Conservation (phyloP, 1,140 invertebrate species). For the Belonocnema kinseyi region DNA sequence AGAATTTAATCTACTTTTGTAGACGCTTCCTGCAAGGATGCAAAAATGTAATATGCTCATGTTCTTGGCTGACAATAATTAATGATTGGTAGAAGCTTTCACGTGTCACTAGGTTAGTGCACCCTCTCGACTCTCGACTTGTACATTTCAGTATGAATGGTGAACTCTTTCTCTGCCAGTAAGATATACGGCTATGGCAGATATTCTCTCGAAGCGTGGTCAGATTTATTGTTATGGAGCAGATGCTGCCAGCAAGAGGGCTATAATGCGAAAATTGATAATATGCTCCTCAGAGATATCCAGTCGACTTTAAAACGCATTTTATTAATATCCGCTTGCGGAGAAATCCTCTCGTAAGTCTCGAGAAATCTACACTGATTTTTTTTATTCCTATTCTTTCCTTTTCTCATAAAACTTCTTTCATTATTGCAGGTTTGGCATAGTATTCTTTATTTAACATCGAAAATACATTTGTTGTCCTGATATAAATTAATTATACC, state of each 20-base stretch:
- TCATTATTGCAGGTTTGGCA: no score
- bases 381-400: neutral
- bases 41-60: no score
- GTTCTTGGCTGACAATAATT: no score
- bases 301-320: conserved; percentile 1
- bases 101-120: no score
- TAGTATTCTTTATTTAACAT: no score
- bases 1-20: no score
- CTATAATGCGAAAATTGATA: conserved; percentile 22
- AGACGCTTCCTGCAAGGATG: no score
- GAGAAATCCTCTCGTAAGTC: neutral
- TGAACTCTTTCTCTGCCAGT: neutral
- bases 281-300: conserved; percentile 5
- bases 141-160: neutral
- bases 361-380: neutral
- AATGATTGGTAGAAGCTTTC: no score
- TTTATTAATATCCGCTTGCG: conserved; percentile 7
- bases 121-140: no score
- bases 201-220: neutral
- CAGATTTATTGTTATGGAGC: conserved; percentile 25
- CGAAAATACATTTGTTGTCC: no score
- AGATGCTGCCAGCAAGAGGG: conserved; percentile 15
- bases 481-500: no score
- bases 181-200: neutral
- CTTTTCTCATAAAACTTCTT: no score